Conservation (phyloP, 2,113 vertebrate genomes). For the Trematocara variabile region DNA sequence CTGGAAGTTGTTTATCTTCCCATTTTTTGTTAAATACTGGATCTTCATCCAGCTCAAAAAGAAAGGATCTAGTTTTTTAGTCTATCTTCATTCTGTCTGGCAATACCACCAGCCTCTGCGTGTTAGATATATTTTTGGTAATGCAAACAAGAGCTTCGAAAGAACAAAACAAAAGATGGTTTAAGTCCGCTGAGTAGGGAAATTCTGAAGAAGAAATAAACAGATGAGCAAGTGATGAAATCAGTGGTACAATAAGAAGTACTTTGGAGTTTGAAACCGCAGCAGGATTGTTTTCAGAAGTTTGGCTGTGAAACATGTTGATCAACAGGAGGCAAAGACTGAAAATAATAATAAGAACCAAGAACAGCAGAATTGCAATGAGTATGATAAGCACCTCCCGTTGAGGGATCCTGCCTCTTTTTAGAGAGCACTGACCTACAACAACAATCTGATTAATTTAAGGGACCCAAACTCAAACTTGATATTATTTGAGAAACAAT, state of each 20-base stretch:
- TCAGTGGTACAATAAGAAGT: not conserved
- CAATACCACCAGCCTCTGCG: not conserved
- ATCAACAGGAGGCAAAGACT: not conserved
- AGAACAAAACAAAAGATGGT: not conserved
- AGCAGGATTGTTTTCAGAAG: rapidly evolving
- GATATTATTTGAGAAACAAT: not conserved
- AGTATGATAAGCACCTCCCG: not conserved
- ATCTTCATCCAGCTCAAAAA: not conserved
- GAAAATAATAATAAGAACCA: not conserved
- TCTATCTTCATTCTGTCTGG: not conserved
- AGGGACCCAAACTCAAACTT: not conserved
- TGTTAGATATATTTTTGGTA: not conserved
- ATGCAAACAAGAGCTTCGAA: not conserved
- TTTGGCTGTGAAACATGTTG: not conserved
- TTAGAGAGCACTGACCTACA: not conserved
- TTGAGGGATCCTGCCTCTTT: not conserved
- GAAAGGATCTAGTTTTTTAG: not conserved
- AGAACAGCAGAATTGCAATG: not conserved
- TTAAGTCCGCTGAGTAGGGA: not conserved
- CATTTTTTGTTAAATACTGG: not conserved
- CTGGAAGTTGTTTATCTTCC: not conserved
- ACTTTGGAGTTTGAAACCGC: not conserved
- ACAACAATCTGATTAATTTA: not conserved
- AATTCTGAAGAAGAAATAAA: not conserved
- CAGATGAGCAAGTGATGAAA: not conserved